phyloP scores from a whole-genome alignment of 2,888 invertebrate genomes.

The Callosobruchus maculatus region DNA sequence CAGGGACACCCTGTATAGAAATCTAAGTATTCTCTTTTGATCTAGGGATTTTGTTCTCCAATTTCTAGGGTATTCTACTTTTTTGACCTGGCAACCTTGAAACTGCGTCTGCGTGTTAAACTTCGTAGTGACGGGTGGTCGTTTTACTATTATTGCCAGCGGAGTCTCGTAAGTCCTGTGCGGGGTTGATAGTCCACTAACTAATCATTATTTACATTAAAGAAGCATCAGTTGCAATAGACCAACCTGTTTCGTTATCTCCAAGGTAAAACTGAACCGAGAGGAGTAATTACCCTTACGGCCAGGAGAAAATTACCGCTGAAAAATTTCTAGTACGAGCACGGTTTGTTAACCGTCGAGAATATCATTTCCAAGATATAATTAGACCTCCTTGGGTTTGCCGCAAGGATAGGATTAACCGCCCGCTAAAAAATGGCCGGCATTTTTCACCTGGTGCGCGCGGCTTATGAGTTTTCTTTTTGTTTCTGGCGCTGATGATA shows the following conservation, averaged over 20 bases:
- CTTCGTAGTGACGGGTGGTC: no score
- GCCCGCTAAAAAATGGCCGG: neutral
- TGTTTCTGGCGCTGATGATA: neutral
- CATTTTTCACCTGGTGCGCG: neutral
- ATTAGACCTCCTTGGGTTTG: neutral
- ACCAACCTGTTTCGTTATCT: neutral
- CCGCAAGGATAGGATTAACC: neutral
- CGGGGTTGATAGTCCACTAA: no score
- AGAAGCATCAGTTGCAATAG: neutral
- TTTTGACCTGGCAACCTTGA: no score
- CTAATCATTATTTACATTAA: neutral
- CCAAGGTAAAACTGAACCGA: neutral
- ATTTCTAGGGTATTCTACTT: no score
- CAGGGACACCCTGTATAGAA: no score
- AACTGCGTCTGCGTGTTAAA: no score
- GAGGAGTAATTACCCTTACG: neutral
- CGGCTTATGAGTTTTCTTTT: neutral
- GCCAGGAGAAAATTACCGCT: neutral
- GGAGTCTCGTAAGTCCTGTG: no score
- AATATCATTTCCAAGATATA: neutral
- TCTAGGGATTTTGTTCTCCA: no score
- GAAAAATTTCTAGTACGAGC: neutral
- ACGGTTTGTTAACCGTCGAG: neutral
- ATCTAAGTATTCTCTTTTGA: no score
- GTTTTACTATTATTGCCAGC: no score